A percentile compares a stretch with the other conserved stretches of the same genome.
Evolutionary conservation across 2,797 vertebrate species (phyloP).

Genomic region (Gobio occitaniae): DNA sequence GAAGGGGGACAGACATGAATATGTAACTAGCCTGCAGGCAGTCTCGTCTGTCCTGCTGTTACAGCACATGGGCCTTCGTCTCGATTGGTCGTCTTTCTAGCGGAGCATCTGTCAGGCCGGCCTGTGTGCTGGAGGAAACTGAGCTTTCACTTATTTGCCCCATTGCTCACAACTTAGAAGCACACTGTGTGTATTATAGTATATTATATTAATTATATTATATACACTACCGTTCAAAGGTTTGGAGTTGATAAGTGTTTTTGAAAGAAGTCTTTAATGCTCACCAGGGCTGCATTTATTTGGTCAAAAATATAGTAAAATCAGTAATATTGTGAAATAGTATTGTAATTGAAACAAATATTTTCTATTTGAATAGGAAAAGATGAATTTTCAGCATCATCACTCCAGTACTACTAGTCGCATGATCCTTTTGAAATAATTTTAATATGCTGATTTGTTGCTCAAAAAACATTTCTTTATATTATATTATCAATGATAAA

Average conservation of each 20-base stretch:
- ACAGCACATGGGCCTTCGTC: conserved; percentile 38
- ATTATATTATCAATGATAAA: background rate
- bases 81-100: conserved; percentile 40
- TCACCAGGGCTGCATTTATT: background rate
- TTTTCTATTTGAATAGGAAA: background rate
- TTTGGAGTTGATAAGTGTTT: background rate
- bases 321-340: background rate
- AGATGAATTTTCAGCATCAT: background rate
- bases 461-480: background rate
- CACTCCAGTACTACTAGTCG: background rate
- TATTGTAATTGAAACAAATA: background rate
- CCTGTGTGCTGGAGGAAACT: conserved; percentile 46
- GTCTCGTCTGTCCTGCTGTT: conserved; percentile 45
- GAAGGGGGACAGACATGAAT: conserved; percentile 48
- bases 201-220: background rate
- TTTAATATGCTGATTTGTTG: background rate
- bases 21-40: conserved; percentile 41
- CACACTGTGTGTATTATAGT: background rate
- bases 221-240: background rate
- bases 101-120: conserved; percentile 65
- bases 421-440: background rate
- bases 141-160: conserved; percentile 64
- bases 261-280: background rate
- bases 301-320: background rate
- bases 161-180: background rate